These are phyloP conservation scores for Cephalopachus bancanus DNA, from an alignment of 2,797 vertebrate species.

Conservation along the genomic window DNA sequence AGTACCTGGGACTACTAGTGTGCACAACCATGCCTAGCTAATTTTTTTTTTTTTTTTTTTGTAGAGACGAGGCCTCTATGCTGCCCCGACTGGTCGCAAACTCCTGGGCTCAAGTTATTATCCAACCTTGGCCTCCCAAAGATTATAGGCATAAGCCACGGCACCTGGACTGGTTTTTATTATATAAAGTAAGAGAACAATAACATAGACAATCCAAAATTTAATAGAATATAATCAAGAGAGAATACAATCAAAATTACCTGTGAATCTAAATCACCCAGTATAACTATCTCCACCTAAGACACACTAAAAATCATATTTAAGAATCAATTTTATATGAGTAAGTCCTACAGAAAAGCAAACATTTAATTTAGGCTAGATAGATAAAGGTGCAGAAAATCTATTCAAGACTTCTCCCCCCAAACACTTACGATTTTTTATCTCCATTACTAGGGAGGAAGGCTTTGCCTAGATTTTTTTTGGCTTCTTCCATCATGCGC, in stretches of 20 bases:
- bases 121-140: not conserved
- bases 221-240: not conserved
- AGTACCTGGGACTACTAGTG: not conserved
- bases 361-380: not conserved
- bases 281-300: constrained; percentile 40
- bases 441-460: constrained; percentile 92
- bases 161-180: not conserved
- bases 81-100: not conserved
- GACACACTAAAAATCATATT: constrained; percentile 23
- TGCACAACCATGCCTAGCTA: not conserved
- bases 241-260: constrained; percentile 14
- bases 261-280: not conserved
- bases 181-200: constrained; percentile 18
- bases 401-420: not conserved
- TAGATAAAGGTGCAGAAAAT: not conserved
- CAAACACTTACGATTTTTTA: constrained; percentile 91
- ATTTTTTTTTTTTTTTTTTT: not conserved
- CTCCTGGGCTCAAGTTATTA: not conserved
- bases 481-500: constrained; percentile 90
- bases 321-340: constrained; percentile 16
- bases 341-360: constrained; percentile 36
- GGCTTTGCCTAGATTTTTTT: constrained; percentile 92
- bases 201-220: constrained; percentile 35
- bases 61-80: not conserved
- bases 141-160: not conserved